phyloP scores from a whole-genome alignment of 2,113 vertebrate genomes.

The Anarhynchus alexandrinus region DNA sequence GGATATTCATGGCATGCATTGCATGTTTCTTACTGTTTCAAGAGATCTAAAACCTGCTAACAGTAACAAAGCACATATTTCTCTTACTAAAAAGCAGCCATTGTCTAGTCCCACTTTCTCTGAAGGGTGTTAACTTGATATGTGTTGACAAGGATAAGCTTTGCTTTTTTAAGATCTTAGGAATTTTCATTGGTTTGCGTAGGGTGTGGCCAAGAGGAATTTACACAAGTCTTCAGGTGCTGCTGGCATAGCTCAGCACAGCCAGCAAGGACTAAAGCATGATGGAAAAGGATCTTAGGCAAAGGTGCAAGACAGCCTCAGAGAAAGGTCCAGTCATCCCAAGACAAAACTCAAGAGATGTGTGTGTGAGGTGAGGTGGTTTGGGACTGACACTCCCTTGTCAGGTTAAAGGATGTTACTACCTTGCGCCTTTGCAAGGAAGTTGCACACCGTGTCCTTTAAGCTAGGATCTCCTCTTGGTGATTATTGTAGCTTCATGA shows the following conservation, averaged over 20 bases:
- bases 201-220: neutral
- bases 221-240: neutral
- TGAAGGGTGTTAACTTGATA: neutral
- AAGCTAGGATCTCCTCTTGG: neutral
- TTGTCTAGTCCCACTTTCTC: neutral
- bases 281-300: neutral
- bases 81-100: neutral
- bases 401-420: neutral
- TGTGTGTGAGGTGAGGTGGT: neutral
- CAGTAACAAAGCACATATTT: neutral
- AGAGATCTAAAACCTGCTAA: neutral
- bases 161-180: neutral
- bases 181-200: neutral
- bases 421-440: neutral
- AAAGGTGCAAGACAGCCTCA: neutral
- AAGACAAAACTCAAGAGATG: neutral
- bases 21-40: neutral
- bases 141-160: neutral
- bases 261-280: neutral
- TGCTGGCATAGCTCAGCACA: neutral
- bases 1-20: rapidly evolving
- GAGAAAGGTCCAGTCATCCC: neutral
- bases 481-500: neutral
- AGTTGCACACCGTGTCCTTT: neutral
- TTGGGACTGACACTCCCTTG: neutral